phyloP scores from a whole-genome alignment of 2,113 vertebrate species.

The crab-eating macaque (Macaca fascicularis) region T2T-MFA8v1.1 NC_088376.1:23687501-23688000 shows the following conservation, averaged over 20 bases:
- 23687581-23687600: background rate
- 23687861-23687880: constrained; percentile 66
- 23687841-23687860: constrained; percentile 75
- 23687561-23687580: background rate
- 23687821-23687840: constrained; percentile 54
- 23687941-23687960: constrained; percentile 71
- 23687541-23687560: too few relatives aligned
- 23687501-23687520: background rate
- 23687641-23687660: background rate
- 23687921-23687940: constrained; percentile 71
- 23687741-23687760: background rate
- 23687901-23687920: constrained; percentile 73
- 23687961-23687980: constrained; percentile 56
- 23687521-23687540: background rate
- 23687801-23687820: background rate
- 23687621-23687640: background rate
- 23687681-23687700: background rate
- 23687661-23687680: background rate
- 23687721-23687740: background rate
- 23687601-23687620: background rate
- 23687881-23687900: constrained; percentile 65
- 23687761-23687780: constrained; percentile 31
- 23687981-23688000: constrained; percentile 40
- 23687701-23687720: background rate
- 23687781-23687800: background rate